These are phyloP conservation scores for Henricia sp. DNA, from an alignment of 53 echinoderm and acorn worm species.

Conservation along the genomic window DNA sequence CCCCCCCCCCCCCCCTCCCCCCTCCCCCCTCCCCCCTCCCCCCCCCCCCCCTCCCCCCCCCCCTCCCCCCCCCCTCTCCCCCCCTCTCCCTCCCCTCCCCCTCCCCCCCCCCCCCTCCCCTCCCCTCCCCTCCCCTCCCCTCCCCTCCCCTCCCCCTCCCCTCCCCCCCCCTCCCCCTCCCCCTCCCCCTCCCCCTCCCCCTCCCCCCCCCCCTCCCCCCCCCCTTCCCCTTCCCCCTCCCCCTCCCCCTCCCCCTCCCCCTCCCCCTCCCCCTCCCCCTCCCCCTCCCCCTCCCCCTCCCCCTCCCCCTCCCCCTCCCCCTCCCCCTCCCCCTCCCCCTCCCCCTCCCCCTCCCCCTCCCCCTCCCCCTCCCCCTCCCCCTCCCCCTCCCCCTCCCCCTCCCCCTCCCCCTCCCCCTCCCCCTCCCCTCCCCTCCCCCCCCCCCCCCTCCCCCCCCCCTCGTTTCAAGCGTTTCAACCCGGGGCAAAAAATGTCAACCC, in stretches of 20 bases:
- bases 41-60: background rate
- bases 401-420: background rate
- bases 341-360: slow-evolving; percentile 9
- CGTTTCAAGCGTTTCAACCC: too few relatives aligned
- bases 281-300: background rate
- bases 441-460: slow-evolving; percentile 3
- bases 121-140: background rate
- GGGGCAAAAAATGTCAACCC: too few relatives aligned
- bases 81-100: background rate
- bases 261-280: background rate
- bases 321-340: background rate
- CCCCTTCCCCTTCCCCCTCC: background rate
- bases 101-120: background rate
- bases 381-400: background rate
- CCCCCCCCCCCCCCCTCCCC: background rate
- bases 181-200: background rate
- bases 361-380: background rate
- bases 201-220: background rate
- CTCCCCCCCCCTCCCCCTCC: background rate
- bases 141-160: background rate
- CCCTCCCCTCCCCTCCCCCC: background rate
- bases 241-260: background rate
- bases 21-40: background rate
- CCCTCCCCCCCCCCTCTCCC: background rate
- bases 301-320: background rate